phyloP scores from a whole-genome alignment of 2,888 invertebrate species.

The Pyrochroa serraticornis region DNA sequence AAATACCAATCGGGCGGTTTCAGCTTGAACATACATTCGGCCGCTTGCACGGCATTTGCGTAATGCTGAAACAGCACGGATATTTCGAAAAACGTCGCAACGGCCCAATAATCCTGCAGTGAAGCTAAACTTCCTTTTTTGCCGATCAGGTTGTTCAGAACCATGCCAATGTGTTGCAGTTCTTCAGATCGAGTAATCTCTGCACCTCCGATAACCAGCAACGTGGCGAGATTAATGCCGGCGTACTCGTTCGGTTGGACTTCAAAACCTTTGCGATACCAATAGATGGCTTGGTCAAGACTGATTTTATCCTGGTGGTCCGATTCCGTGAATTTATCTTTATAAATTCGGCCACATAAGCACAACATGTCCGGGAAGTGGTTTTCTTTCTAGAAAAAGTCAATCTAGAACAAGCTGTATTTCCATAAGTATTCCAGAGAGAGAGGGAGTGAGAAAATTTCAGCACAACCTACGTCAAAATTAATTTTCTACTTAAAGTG shows the following conservation, averaged over 20 bases:
- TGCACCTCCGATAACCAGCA: conserved; percentile 95
- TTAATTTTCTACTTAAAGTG: too few relatives aligned
- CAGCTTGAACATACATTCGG: conserved; percentile 90
- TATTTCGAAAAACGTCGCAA: conserved; percentile 98
- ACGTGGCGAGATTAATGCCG: conserved; percentile 94
- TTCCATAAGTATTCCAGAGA: too few relatives aligned
- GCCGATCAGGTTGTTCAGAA: conserved; percentile 95
- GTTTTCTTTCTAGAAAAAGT: conserved; percentile 75
- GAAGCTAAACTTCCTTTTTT: conserved; percentile 94
- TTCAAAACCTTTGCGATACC: conserved; percentile 98
- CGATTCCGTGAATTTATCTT: conserved; percentile 96
- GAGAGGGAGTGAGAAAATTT: too few relatives aligned
- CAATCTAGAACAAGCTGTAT: neutral
- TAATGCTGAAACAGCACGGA: conserved; percentile 97
- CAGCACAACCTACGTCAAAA: neutral
- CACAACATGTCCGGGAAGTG: conserved; percentile 97
- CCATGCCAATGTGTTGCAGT: conserved; percentile 90
- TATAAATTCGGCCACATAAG: conserved; percentile 96
- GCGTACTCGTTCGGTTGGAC: conserved; percentile 99
- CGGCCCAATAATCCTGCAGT: conserved; percentile 98
- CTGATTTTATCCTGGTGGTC: conserved; percentile 87
- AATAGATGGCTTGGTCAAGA: conserved; percentile 90
- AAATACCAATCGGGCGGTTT: conserved; percentile 94
- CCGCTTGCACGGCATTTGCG: conserved; percentile 94
- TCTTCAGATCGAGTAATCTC: conserved; percentile 92